Percentiles rank a stretch among this genome's conserved stretches.
Evolutionary conservation across 2,113 vertebrate genomes (phyloP).

Genomic region (Oenanthe melanoleuca): DNA sequence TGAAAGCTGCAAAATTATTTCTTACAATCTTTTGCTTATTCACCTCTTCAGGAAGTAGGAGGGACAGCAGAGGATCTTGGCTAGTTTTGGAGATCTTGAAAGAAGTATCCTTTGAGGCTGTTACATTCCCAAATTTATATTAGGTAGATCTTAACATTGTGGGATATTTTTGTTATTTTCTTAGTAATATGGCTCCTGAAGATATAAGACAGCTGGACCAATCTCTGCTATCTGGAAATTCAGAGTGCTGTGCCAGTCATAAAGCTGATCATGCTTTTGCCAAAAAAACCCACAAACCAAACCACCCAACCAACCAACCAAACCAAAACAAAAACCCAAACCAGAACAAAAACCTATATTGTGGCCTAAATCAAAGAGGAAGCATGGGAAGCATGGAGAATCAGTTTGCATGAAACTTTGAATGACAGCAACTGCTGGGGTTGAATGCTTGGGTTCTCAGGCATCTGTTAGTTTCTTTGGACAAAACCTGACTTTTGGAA

Average conservation of each 20-base stretch:
- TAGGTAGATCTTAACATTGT: background rate
- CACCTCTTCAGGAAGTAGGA: background rate
- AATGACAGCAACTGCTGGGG: background rate
- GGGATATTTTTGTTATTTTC: background rate
- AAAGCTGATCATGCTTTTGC: background rate
- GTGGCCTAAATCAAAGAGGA: background rate
- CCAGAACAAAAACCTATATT: background rate
- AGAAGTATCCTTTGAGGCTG: background rate
- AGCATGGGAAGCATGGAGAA: background rate
- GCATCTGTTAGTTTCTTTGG: background rate
- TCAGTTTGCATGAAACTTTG: background rate
- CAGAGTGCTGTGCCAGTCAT: background rate
- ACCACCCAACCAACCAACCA: no score
- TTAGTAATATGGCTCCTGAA: background rate
- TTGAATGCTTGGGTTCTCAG: background rate
- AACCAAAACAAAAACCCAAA: no score
- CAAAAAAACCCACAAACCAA: background rate
- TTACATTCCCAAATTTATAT: background rate
- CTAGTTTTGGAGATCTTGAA: background rate
- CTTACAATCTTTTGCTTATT: background rate
- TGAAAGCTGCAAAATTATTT: background rate
- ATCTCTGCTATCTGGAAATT: background rate
- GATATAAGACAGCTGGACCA: background rate
- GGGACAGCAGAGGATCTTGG: background rate
- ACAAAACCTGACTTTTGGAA: background rate